Evolutionary conservation across 2,113 vertebrate genomes (phyloP).

Genomic region (Cygnus buccinator): DNA sequence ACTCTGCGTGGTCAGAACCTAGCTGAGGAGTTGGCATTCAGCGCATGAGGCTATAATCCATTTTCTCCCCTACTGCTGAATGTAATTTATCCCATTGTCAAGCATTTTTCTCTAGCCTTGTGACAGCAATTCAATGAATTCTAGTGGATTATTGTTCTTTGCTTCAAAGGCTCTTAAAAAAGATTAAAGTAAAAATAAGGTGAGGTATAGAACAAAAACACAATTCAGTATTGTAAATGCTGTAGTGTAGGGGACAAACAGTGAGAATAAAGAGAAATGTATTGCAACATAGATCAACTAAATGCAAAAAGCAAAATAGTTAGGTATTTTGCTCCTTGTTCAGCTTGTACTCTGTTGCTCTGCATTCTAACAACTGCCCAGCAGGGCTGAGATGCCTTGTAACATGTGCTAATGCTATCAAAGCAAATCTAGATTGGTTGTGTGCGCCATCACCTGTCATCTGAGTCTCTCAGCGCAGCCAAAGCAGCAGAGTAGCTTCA

Average conservation of each 20-base stretch:
- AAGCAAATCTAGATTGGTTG: neutral
- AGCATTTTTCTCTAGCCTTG: neutral
- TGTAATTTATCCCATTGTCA: neutral
- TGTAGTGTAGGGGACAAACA: fast-evolving
- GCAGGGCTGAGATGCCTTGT: fast-evolving
- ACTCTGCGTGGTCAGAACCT: neutral
- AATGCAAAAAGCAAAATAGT: neutral
- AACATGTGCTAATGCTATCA: fast-evolving
- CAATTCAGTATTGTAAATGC: neutral
- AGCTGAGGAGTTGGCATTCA: neutral
- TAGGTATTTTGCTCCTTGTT: neutral
- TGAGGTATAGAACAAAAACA: neutral
- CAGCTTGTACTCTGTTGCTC: neutral
- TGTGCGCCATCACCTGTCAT: neutral
- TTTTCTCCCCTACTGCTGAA: neutral
- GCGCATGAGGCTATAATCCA: neutral
- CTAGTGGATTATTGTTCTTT: neutral
- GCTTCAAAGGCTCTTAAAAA: neutral
- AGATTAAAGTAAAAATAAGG: neutral
- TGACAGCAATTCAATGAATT: neutral
- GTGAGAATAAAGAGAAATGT: neutral
- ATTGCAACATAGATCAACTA: neutral
- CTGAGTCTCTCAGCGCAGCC: neutral
- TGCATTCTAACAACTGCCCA: neutral
- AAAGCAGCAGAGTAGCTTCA: neutral